Percentiles rank a stretch among this genome's conserved stretches.
These are phyloP conservation scores for Sebastes oblongus DNA, from an alignment of 2,797 vertebrate genomes.

Conservation along the genomic window DNA sequence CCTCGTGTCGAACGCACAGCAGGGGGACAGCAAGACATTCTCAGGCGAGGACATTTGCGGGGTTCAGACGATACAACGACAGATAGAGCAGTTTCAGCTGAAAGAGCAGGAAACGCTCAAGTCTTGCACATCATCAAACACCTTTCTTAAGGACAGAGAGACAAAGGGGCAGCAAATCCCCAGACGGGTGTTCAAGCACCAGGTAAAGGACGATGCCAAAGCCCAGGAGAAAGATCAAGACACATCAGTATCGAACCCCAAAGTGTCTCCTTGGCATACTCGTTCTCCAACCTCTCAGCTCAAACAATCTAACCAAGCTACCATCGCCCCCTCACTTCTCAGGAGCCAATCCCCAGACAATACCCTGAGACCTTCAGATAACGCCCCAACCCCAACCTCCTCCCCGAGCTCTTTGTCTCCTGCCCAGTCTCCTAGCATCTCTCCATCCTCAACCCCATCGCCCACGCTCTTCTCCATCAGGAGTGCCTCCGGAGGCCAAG, in stretches of 20 bases:
- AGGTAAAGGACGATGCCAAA: slow-evolving; percentile 39
- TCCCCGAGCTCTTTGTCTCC: slow-evolving; percentile 65
- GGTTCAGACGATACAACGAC: slow-evolving; percentile 76
- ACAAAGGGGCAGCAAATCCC: slow-evolving; percentile 40
- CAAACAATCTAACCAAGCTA: slow-evolving; percentile 55
- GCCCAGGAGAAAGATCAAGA: slow-evolving; percentile 35
- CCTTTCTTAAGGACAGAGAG: slow-evolving; percentile 39
- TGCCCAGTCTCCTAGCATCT: slow-evolving; percentile 57
- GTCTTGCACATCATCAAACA: slow-evolving; percentile 31
- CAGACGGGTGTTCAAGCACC: slow-evolving; percentile 42
- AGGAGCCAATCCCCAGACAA: slow-evolving; percentile 65
- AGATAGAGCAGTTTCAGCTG: slow-evolving; percentile 80
- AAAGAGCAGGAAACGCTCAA: slow-evolving; percentile 72
- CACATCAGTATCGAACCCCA: slow-evolving; percentile 15
- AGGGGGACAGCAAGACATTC: slow-evolving; percentile 44
- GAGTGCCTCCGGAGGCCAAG: slow-evolving; percentile 76
- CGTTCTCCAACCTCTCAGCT: slow-evolving; percentile 41
- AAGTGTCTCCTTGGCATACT: slow-evolving; percentile 15
- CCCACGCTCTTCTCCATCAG: slow-evolving; percentile 74
- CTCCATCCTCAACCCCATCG: slow-evolving; percentile 58
- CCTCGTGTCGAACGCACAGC: slow-evolving; percentile 52
- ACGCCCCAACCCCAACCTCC: slow-evolving; percentile 54
- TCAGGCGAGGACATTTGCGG: slow-evolving; percentile 63
- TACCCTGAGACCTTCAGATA: slow-evolving; percentile 38
- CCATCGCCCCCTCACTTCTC: slow-evolving; percentile 35